A percentile compares a stretch with the other conserved stretches of the same genome.
These are phyloP conservation scores for Muscicapa adusta DNA, from an alignment of 2,113 vertebrate genomes.

Conservation along the genomic window DNA sequence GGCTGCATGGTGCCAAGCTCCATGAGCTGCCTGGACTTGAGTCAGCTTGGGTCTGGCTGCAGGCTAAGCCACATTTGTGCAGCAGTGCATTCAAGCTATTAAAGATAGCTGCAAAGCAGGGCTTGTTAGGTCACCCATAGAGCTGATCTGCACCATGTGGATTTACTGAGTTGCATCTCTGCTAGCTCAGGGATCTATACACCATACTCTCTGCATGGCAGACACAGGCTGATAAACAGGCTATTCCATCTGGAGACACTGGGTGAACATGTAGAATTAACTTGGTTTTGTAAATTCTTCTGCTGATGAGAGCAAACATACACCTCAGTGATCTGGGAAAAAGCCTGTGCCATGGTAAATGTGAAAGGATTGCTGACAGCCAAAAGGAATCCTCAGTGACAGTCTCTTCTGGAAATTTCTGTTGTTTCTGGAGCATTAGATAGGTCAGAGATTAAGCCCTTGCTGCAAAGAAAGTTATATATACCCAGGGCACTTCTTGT, in stretches of 20 bases:
- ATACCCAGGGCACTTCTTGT: neutral
- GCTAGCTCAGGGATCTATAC: neutral
- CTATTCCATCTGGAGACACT: neutral
- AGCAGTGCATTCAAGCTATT: constrained; percentile 22
- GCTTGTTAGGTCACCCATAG: constrained; percentile 29
- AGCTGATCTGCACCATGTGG: neutral
- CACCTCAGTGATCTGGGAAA: neutral
- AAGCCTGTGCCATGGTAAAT: neutral
- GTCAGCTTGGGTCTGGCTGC: neutral
- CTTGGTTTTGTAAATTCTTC: neutral
- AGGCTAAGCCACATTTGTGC: constrained; percentile 13
- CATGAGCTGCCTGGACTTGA: neutral
- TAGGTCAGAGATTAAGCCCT: neutral
- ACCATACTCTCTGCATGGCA: neutral
- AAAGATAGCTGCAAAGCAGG: neutral
- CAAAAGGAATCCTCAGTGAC: neutral
- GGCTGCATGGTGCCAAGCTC: neutral
- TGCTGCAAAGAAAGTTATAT: neutral
- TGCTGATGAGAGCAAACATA: neutral
- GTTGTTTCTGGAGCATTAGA: constrained; percentile 2
- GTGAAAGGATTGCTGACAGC: neutral
- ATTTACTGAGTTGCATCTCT: neutral
- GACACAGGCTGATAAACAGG: neutral
- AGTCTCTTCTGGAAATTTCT: neutral
- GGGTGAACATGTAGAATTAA: neutral